A percentile compares a stretch with the other conserved stretches of the same genome.
Evolutionary conservation across 2,113 vertebrate genomes (phyloP).

Genomic region (Leucoraja erinaceus): DNA sequence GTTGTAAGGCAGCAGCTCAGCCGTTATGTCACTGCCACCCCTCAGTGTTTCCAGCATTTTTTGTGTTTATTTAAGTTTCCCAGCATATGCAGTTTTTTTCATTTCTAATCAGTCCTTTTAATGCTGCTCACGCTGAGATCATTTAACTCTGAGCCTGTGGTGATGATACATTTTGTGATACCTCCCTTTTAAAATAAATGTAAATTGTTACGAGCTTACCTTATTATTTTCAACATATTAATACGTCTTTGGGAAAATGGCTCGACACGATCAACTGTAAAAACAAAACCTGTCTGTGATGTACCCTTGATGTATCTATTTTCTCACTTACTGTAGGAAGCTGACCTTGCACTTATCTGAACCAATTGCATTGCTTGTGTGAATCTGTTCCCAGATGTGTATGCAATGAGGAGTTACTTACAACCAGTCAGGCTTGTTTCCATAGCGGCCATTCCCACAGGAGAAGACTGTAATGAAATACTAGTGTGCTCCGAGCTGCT

Average conservation of each 20-base stretch:
- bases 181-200: neutral
- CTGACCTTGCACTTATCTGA: neutral
- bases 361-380: neutral
- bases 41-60: no score
- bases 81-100: no score
- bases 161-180: neutral
- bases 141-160: neutral
- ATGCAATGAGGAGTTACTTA: neutral
- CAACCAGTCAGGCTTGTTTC: neutral
- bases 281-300: neutral
- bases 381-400: neutral
- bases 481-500: no score
- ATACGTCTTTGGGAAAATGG: neutral
- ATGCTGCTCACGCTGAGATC: neutral
- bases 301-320: neutral
- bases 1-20: no score
- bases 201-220: neutral
- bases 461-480: neutral
- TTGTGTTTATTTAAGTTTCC: no score
- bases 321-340: neutral
- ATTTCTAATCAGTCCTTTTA: neutral
- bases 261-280: neutral
- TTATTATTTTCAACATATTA: neutral
- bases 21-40: no score
- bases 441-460: neutral